These are phyloP conservation scores for Ageneiosus marmoratus DNA, from an alignment of 2,113 vertebrate species.

Conservation along the genomic window DNA sequence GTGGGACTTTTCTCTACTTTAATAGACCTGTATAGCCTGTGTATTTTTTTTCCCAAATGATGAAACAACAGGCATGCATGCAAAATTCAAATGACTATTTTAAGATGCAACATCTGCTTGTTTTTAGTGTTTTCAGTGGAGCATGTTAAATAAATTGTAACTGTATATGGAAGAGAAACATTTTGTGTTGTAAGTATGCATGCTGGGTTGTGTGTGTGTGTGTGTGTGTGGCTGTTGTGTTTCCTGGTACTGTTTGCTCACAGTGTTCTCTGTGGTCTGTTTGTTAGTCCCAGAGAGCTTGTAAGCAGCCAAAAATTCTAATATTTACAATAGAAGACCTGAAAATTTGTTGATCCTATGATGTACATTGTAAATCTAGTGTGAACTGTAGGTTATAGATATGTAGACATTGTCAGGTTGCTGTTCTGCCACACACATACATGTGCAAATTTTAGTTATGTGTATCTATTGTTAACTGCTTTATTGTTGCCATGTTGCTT, in stretches of 20 bases:
- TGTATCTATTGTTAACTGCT: slow-evolving; percentile 31
- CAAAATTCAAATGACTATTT: slow-evolving; percentile 42
- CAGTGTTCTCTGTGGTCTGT: slow-evolving; percentile 12
- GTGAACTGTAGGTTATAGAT: slow-evolving; percentile 7
- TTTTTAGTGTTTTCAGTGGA: slow-evolving; percentile 63
- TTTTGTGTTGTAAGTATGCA: slow-evolving; percentile 58
- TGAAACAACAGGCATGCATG: slow-evolving; percentile 60
- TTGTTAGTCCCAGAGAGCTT: slow-evolving; percentile 45
- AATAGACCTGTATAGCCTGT: slow-evolving; percentile 34
- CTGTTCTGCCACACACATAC: slow-evolving; percentile 37
- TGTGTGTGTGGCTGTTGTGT: slow-evolving; percentile 41
- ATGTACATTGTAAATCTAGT: slow-evolving; percentile 30
- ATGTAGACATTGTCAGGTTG: slow-evolving; percentile 1
- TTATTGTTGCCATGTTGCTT: slow-evolving; percentile 9
- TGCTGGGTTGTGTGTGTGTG: slow-evolving; percentile 51
- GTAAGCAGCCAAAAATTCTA: slow-evolving; percentile 39
- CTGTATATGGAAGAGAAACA: slow-evolving; percentile 49
- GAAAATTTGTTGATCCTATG: slow-evolving; percentile 22
- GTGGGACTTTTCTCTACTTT: slow-evolving; percentile 32
- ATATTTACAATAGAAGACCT: slow-evolving; percentile 12
- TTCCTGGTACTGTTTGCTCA: slow-evolving; percentile 34
- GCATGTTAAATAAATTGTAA: slow-evolving; percentile 61
- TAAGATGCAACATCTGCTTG: slow-evolving; percentile 47
- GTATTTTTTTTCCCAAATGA: slow-evolving; percentile 18
- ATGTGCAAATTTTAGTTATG: slow-evolving; percentile 10